Percentiles rank a stretch among this genome's conserved stretches.
Conservation (phyloP, 2,888 invertebrate species). For the Acrocera orbiculus region DNA sequence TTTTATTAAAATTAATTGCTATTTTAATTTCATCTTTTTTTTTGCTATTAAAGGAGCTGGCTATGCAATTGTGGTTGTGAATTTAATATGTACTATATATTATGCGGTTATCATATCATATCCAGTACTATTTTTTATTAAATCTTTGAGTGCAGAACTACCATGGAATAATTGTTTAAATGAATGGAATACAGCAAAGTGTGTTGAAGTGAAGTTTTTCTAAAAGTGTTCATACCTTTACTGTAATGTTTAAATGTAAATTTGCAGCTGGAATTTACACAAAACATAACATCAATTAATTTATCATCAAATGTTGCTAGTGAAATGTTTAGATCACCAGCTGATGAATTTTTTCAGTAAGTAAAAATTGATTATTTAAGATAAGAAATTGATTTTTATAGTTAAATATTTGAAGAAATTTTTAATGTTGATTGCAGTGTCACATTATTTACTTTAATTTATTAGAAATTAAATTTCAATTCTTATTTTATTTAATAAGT, state of each 20-base stretch:
- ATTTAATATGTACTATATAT: slow-evolving; percentile 63
- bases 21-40: slow-evolving; percentile 1
- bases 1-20: not conserved
- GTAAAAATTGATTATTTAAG: slow-evolving; percentile 12
- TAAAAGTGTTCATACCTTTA: too few relatives aligned
- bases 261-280: not conserved
- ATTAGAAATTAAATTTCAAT: not conserved
- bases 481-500: slow-evolving; percentile 1
- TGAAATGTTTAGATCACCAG: slow-evolving; percentile 36
- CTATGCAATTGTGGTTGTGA: slow-evolving; percentile 62
- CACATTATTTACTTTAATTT: not conserved
- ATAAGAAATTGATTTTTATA: too few relatives aligned
- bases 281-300: not conserved
- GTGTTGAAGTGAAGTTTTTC: slow-evolving; percentile 36
- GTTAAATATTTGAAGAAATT: too few relatives aligned
- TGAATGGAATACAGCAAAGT: slow-evolving; percentile 65
- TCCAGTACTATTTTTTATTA: slow-evolving; percentile 54
- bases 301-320: too few relatives aligned
- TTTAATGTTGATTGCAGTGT: too few relatives aligned
- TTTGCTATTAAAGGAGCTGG: slow-evolving; percentile 51
- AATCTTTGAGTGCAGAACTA: slow-evolving; percentile 44
- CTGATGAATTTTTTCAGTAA: slow-evolving; percentile 75
- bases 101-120: slow-evolving; percentile 75
- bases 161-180: slow-evolving; percentile 67
- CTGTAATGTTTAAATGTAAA: not conserved